Conservation (phyloP, 2,797 vertebrate genomes). For the Liasis olivaceus region DNA sequence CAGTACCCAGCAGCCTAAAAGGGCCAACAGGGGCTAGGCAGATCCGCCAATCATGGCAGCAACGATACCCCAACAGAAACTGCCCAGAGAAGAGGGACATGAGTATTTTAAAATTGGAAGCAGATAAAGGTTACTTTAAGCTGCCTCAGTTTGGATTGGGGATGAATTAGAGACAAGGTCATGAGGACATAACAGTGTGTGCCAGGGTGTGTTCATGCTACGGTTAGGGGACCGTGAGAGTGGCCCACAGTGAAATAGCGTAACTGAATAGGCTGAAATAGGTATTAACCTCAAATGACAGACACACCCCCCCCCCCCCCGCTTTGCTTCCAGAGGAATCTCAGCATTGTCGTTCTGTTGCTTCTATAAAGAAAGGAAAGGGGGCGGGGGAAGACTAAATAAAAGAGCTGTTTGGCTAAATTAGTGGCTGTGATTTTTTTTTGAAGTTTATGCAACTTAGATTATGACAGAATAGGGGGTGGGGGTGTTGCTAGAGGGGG, state of each 20-base stretch:
- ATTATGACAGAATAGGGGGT: neutral
- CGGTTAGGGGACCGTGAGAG: neutral
- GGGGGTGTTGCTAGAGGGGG: neutral
- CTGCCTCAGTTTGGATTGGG: neutral
- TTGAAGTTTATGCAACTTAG: neutral
- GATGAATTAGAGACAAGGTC: neutral
- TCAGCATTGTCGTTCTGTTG: too few relatives aligned
- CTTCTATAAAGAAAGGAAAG: too few relatives aligned
- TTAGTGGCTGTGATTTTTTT: neutral
- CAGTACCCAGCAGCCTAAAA: too few relatives aligned
- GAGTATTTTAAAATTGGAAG: too few relatives aligned
- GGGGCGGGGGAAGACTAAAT: too few relatives aligned
- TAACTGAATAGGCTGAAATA: neutral
- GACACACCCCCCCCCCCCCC: neutral
- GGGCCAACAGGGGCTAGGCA: too few relatives aligned
- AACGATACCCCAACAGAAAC: too few relatives aligned
- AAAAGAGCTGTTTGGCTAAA: neutral
- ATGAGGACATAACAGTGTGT: neutral
- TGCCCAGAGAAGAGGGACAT: too few relatives aligned
- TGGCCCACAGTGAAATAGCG: neutral
- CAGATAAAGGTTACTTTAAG: neutral
- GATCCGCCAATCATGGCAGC: too few relatives aligned
- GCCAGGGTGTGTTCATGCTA: neutral
- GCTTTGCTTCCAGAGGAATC: neutral
- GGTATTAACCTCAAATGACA: neutral